phyloP scores from a whole-genome alignment of 1,140 invertebrate species.

The Diorhabda elongata region DNA sequence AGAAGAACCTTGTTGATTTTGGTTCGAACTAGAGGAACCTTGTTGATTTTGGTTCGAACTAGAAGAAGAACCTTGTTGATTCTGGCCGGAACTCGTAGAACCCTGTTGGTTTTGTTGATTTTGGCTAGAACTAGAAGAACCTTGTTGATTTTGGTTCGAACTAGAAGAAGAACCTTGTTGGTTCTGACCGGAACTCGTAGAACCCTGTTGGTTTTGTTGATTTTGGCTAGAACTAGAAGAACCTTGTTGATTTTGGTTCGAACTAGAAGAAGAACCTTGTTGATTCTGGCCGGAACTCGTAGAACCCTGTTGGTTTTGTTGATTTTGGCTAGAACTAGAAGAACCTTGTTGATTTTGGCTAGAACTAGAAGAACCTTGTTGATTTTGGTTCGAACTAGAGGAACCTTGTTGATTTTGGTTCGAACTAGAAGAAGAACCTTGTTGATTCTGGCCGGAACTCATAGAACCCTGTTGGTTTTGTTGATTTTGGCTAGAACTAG shows the following conservation, averaged over 20 bases:
- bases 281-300: conserved; percentile 6
- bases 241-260: conserved; percentile 26
- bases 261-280: conserved; percentile 19
- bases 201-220: conserved; percentile 9
- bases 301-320: conserved; percentile 24
- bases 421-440: not conserved
- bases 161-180: conserved; percentile 16
- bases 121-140: conserved; percentile 21
- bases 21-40: conserved; percentile 19
- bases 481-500: conserved; percentile 1
- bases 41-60: conserved; percentile 2
- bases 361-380: conserved; percentile 22
- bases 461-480: conserved; percentile 13
- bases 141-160: conserved; percentile 6
- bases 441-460: conserved; percentile 26
- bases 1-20: conserved; percentile 24
- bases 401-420: conserved; percentile 23
- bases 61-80: conserved; percentile 16
- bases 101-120: conserved; percentile 5
- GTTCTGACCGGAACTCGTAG: conserved; percentile 9
- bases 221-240: not conserved
- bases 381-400: conserved; percentile 2
- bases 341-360: conserved; percentile 20
- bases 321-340: conserved; percentile 10
- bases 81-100: not conserved